Base-by-base conservation (phyloP, 2,888 invertebrate genomes). In the Lordiphosa fenestrarum region DNA sequence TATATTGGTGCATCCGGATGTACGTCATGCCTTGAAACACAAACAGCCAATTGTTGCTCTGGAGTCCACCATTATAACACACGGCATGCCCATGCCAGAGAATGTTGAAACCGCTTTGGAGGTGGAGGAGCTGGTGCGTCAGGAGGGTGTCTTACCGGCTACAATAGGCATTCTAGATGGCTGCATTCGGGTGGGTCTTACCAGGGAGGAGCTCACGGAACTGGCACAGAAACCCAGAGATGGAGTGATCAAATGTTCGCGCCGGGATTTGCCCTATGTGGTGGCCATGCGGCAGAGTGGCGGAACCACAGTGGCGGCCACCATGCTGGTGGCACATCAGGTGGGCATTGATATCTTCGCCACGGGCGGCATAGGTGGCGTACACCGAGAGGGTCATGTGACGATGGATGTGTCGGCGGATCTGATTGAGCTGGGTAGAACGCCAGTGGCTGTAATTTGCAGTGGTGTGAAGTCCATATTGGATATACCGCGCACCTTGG, bases 401-500 rank as follows among this genome's bases (percentile, higher is more conserved):
- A 95, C 95, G 39, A 91, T 98, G 90, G 99, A 99, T 88, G 91
- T 99, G 51, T 99, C 98, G 63, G 97, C 98, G 0, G 99, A 99
- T 90, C 91, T 99, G 49, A 93, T 92, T 6, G 98, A 99, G 89
- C 91, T 99, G 51, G 95, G 97, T 0, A 92, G 94, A 57, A 96
- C 94, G 63, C 94, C 94, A 10, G 94, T 98, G 0, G 93, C 96
- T 42, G 98, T 99, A 5, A 94, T 99, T 2, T 98, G 97, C 73
- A 96, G 98, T 84, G 99, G 99, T 1, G 94, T 98, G 53, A 99
- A 99, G 90, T 98, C 98, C 15, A 98, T 99, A 77, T 91, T 99
- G 57, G 99, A 99, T 88, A 96, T 99, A 75, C 94, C 94, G 3
- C 94, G 94, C 86, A 99, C 99, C 0, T 91, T 99, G 44, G 99